These are phyloP conservation scores for Procambarus virginalis DNA, from an alignment of 1,140 invertebrate genomes.

Conservation along the genomic window DNA sequence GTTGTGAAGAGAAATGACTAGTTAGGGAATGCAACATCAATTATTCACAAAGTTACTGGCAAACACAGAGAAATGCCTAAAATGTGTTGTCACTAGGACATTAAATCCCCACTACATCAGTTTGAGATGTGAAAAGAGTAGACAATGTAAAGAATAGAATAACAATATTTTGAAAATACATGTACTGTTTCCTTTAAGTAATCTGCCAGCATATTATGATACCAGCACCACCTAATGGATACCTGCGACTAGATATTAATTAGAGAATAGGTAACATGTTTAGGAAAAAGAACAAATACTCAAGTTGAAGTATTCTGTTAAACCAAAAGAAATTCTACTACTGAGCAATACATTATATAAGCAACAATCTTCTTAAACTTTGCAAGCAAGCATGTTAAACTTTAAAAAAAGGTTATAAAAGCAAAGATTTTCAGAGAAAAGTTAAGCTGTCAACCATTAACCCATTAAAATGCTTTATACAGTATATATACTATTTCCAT, in stretches of 20 bases:
- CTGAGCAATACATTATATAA: not conserved
- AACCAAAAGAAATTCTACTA: not conserved
- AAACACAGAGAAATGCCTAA: too few species aligned
- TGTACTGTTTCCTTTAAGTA: too few species aligned
- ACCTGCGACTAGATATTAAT: not conserved
- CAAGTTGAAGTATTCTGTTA: not conserved
- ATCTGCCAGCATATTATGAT: not conserved
- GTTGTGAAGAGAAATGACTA: too few species aligned
- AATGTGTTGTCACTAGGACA: too few species aligned
- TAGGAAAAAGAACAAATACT: too few species aligned
- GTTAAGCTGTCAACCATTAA: not conserved
- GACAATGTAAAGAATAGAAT: not conserved
- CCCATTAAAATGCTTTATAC: too few species aligned
- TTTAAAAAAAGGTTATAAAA: not conserved
- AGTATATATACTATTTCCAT: too few species aligned
- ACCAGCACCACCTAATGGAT: not conserved
- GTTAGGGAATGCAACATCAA: too few species aligned
- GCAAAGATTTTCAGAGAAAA: not conserved
- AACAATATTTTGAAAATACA: too few species aligned
- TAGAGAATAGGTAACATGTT: not conserved
- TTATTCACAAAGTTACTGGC: too few species aligned
- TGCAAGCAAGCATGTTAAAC: not conserved
- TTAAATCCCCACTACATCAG: not conserved
- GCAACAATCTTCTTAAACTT: not conserved
- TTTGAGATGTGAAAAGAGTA: not conserved